Conservation (phyloP, 2,113 vertebrate genomes). For the Forbesichthys papilliferus region DNA sequence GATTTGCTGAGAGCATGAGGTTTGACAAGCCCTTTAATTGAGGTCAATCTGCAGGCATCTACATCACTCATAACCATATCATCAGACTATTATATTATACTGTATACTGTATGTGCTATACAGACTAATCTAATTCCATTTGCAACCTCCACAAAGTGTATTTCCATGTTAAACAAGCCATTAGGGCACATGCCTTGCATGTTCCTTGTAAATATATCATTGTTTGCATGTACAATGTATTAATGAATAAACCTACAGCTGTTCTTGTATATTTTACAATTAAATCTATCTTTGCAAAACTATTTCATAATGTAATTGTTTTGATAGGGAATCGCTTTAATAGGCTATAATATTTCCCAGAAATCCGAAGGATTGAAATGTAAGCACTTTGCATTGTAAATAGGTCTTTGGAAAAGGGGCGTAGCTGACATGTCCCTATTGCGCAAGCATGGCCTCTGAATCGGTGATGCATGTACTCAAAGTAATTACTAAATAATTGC, state of each 20-base stretch:
- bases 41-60: constrained; percentile 47
- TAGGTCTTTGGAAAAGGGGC: constrained; percentile 62
- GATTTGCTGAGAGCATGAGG: constrained; percentile 41
- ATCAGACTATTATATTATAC: constrained; percentile 35
- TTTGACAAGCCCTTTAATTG: constrained; percentile 57
- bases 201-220: constrained; percentile 25
- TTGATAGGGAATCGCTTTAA: constrained; percentile 11
- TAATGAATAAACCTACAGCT: constrained; percentile 25
- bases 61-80: constrained; percentile 44
- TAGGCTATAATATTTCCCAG: constrained; percentile 52
- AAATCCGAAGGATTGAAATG: constrained; percentile 56
- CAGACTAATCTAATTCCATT: constrained; percentile 19
- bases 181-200: constrained; percentile 34
- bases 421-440: constrained; percentile 53
- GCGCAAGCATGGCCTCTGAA: constrained; percentile 57
- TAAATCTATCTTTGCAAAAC: too few species aligned
- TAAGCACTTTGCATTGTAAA: constrained; percentile 69
- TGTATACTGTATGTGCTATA: constrained; percentile 14
- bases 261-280: constrained; percentile 1
- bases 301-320: background rate
- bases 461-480: constrained; percentile 50
- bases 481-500: constrained; percentile 70
- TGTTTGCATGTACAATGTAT: constrained; percentile 23
- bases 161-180: constrained; percentile 29
- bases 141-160: constrained; percentile 29